phyloP scores from a whole-genome alignment of 1,140 invertebrate species.

The Drosophila nikananu region DNA sequence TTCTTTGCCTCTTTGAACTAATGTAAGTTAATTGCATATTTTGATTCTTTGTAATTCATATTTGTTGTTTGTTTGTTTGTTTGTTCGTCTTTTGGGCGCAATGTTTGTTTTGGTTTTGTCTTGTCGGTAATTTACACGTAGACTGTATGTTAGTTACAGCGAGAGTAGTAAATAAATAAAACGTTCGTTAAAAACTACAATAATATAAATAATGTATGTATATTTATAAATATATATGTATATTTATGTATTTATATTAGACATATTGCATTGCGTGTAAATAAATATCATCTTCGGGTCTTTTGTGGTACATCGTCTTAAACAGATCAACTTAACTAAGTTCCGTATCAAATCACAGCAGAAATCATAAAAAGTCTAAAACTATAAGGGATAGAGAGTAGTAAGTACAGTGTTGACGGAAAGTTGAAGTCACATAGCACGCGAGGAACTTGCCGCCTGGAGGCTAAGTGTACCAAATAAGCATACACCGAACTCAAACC shows the following conservation, averaged over 20 bases:
- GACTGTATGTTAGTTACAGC: constrained; percentile 74
- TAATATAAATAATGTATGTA: constrained; percentile 75
- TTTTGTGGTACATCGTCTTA: constrained; percentile 59
- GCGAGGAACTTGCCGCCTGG: constrained; percentile 69
- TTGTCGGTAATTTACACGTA: constrained; percentile 50
- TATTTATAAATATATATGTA: constrained; percentile 55
- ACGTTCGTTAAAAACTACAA: constrained; percentile 74
- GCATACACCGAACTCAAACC: constrained; percentile 30
- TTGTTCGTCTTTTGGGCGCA: constrained; percentile 76
- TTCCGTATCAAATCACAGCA: constrained; percentile 74
- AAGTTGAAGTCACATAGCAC: constrained; percentile 58
- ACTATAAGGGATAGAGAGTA: constrained; percentile 49
- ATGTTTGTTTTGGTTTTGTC: constrained; percentile 47
- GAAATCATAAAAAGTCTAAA: constrained; percentile 75
- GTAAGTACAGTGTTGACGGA: constrained; percentile 49
- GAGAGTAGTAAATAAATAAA: constrained; percentile 71
- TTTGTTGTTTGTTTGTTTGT: constrained; percentile 30
- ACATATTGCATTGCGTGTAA: constrained; percentile 74
- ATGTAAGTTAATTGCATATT: constrained; percentile 71
- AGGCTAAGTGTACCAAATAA: constrained; percentile 49
- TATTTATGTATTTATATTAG: constrained; percentile 63
- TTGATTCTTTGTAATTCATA: constrained; percentile 49
- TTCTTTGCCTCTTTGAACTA: constrained; percentile 70
- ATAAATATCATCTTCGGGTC: constrained; percentile 69
- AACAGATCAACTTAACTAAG: constrained; percentile 72